phyloP scores from a whole-genome alignment of 2,113 vertebrate genomes.

The Xyliphius kryptos region DNA sequence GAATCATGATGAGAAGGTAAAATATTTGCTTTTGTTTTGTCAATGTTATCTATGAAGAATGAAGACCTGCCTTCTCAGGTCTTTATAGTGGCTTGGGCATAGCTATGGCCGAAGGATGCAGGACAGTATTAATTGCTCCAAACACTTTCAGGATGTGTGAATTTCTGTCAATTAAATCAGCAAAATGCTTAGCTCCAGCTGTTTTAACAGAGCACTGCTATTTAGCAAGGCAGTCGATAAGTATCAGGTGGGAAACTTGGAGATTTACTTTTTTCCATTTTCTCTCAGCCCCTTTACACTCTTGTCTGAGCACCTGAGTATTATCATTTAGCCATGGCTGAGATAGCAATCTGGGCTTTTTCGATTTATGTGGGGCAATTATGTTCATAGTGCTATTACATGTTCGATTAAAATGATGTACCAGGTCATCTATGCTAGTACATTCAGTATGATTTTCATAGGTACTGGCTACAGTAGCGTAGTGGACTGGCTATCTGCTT shows the following conservation, averaged over 20 bases:
- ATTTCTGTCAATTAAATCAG: background rate
- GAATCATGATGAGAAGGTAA: background rate
- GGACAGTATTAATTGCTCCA: constrained; percentile 13
- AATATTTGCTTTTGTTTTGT: background rate
- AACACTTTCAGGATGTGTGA: constrained; percentile 15
- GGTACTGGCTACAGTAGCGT: too few species aligned
- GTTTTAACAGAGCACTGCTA: background rate
- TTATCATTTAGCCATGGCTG: constrained; percentile 9
- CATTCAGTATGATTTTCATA: too few species aligned
- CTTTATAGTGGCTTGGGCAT: background rate
- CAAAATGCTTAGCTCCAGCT: background rate
- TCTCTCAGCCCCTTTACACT: constrained; percentile 22
- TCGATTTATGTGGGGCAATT: too few species aligned
- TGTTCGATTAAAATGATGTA: too few species aligned
- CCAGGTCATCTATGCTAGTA: too few species aligned
- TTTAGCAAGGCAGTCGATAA: constrained; percentile 6
- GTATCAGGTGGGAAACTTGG: constrained; percentile 13
- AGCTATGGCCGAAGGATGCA: background rate
- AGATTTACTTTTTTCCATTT: constrained; percentile 21
- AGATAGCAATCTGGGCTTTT: too few species aligned
- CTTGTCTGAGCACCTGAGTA: constrained; percentile 12
- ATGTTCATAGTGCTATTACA: too few species aligned
- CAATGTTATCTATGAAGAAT: background rate
- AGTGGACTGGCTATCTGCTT: background rate
- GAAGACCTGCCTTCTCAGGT: background rate